Evolutionary conservation across 2,113 vertebrate genomes (phyloP), one percentile per base, ranked within the genome.

Genomic region (Recurvirostra avosetta): DNA sequence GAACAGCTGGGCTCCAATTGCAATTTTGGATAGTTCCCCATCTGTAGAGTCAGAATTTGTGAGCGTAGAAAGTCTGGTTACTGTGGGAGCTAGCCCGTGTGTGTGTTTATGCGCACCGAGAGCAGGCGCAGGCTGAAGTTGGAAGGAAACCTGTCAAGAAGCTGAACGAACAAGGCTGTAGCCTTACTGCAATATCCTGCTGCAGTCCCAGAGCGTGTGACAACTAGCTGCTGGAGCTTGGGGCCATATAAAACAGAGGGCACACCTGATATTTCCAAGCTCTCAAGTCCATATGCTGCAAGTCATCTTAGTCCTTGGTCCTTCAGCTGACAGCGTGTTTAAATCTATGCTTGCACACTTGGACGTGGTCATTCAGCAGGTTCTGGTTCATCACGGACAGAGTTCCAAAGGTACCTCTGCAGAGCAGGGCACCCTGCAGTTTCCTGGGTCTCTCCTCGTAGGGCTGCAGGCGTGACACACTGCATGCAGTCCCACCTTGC

Each of bases 1-100:
- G 52, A 96, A 91, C 43, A 95, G 68, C 79, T 90, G 90, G 68
- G 52, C 45, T 92, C 61, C 52, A 56, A 88, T 49, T 75, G 73
- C 32, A 78, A 2, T 68, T 92, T 53, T 94, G 86, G 49, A 25
- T 40, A 34, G 22, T 45, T 82, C 29, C 23, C 66, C 58, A 85
- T 68, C 20, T 70, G n/a, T 43, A 38, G 66, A 88, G 49, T 30
- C 23, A 53, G 53, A 62, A 66, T 47, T 63, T 40, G 10, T 47
- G 65, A 89, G 56, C 0, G 0, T 19, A 72, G 73, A 27, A 71
- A 78, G 52, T 36, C 61, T 81, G 50, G 21, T 74, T 77, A 20
- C 34, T 79, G 68, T 55, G 73, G 63, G 70, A 94, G 36, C 34
- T 61, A 65, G 36, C 84, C 61, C 0, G 1, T 90, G 76, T 5